phyloP scores from a whole-genome alignment of 2,113 vertebrate genomes.

The Silurus asotus region DNA sequence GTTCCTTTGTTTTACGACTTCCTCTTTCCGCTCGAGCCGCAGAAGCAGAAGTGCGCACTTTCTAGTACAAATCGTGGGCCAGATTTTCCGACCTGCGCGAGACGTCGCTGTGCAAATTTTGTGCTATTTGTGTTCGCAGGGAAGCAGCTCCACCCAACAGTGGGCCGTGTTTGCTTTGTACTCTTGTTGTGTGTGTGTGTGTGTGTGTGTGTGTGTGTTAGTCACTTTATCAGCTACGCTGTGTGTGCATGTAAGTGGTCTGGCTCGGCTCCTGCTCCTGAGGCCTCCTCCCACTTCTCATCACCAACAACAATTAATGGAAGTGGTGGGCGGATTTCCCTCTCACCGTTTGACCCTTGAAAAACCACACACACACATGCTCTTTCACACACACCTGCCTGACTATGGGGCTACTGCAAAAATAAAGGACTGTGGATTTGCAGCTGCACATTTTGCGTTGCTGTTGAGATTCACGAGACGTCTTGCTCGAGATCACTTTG shows the following conservation, averaged over 20 bases:
- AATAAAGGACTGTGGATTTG: conserved; percentile 6
- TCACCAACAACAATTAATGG: conserved; percentile 62
- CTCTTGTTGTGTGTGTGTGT: neutral
- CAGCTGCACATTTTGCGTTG: neutral
- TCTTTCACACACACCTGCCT: neutral
- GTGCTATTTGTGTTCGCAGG: neutral
- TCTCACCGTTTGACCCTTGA: conserved; percentile 49
- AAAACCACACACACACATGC: conserved; percentile 24
- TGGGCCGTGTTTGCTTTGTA: neutral
- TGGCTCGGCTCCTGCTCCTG: conserved; percentile 15
- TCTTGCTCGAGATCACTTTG: neutral
- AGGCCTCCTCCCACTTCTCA: conserved; percentile 44
- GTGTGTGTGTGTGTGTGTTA: conserved; percentile 27
- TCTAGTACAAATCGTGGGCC: neutral
- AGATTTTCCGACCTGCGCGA: neutral
- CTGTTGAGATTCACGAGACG: neutral
- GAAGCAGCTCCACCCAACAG: conserved; percentile 5
- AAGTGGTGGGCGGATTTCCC: conserved; percentile 61
- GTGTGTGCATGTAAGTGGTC: conserved; percentile 48
- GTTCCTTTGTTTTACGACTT: conserved; percentile 9
- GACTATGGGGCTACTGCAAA: conserved; percentile 29
- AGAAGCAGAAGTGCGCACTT: conserved; percentile 12
- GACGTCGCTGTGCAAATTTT: neutral
- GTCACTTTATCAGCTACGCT: conserved; percentile 26
- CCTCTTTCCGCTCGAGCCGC: neutral